Evolutionary conservation across 2,797 vertebrate genomes (phyloP).

Genomic region (Cichlasoma orientale): DNA sequence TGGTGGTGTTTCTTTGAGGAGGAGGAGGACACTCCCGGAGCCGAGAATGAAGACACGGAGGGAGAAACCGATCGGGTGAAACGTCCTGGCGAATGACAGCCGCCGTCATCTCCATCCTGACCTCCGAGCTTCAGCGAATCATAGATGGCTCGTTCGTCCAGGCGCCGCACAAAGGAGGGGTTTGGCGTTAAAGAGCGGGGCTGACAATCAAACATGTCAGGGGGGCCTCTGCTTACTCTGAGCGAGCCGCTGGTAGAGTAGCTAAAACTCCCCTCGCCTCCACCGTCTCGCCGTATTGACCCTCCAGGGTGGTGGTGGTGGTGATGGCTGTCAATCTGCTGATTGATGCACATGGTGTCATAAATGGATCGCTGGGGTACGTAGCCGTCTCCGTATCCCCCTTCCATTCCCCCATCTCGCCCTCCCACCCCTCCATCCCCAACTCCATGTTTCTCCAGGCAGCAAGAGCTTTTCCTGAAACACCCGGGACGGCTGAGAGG

Average conservation of each 20-base stretch:
- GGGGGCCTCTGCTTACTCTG: slow-evolving; percentile 82
- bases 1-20: slow-evolving; percentile 78
- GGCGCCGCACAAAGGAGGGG: slow-evolving; percentile 81
- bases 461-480: slow-evolving; percentile 93
- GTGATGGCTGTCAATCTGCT: slow-evolving; percentile 87
- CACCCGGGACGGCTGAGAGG: slow-evolving; percentile 97
- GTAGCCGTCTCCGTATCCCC: slow-evolving; percentile 95
- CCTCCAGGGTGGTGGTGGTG: slow-evolving; percentile 82
- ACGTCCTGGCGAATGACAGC: slow-evolving; percentile 78
- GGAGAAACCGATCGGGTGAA: slow-evolving; percentile 80
- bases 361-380: slow-evolving; percentile 96
- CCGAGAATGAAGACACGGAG: slow-evolving; percentile 80
- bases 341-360: slow-evolving; percentile 96
- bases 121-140: slow-evolving; percentile 93
- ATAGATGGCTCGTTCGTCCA: slow-evolving; percentile 95
- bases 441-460: slow-evolving; percentile 91
- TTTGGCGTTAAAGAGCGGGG: slow-evolving; percentile 83
- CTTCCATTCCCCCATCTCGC: slow-evolving; percentile 86
- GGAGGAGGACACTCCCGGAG: slow-evolving; percentile 74
- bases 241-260: slow-evolving; percentile 92
- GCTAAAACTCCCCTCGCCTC: slow-evolving; percentile 86
- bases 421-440: slow-evolving; percentile 83
- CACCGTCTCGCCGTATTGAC: slow-evolving; percentile 84
- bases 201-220: slow-evolving; percentile 87
- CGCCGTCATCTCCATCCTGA: slow-evolving; percentile 81